These are phyloP conservation scores for Eupithecia inturbata DNA, from an alignment of 2,888 invertebrate genomes.

Conservation along the genomic window DNA sequence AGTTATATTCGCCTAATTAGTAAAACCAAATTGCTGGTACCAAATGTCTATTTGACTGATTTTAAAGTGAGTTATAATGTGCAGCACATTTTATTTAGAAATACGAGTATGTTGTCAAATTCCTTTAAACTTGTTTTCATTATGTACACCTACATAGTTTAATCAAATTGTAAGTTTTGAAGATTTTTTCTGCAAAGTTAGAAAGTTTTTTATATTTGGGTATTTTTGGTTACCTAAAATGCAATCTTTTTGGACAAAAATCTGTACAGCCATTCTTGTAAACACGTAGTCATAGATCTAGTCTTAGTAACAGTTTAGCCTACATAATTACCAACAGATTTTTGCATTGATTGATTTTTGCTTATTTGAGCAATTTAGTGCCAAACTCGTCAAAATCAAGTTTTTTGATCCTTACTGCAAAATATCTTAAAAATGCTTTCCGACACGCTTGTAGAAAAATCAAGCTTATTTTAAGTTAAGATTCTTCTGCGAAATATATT, in stretches of 20 bases:
- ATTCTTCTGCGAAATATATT: slow-evolving; percentile 22
- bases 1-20: slow-evolving; percentile 27
- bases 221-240: neutral
- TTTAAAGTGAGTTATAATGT: slow-evolving; percentile 28
- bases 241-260: neutral
- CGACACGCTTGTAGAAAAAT: neutral
- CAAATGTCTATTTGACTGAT: slow-evolving; percentile 42
- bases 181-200: neutral
- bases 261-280: slow-evolving; percentile 24
- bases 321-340: slow-evolving; percentile 12
- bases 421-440: neutral
- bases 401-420: slow-evolving; percentile 21
- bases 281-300: slow-evolving; percentile 40
- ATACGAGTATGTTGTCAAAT: neutral
- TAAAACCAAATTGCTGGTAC: slow-evolving; percentile 41
- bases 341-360: slow-evolving; percentile 29
- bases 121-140: neutral
- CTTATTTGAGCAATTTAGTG: slow-evolving; percentile 27
- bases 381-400: slow-evolving; percentile 28
- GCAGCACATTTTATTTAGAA: slow-evolving; percentile 2
- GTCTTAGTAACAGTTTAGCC: slow-evolving; percentile 31
- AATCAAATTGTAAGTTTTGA: neutral
- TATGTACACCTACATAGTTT: neutral
- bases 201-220: neutral
- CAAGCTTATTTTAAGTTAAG: neutral